Evolutionary conservation across 64 coral and sea anemone species (phyloP).

Genomic region (Stylophora pistillata): DNA sequence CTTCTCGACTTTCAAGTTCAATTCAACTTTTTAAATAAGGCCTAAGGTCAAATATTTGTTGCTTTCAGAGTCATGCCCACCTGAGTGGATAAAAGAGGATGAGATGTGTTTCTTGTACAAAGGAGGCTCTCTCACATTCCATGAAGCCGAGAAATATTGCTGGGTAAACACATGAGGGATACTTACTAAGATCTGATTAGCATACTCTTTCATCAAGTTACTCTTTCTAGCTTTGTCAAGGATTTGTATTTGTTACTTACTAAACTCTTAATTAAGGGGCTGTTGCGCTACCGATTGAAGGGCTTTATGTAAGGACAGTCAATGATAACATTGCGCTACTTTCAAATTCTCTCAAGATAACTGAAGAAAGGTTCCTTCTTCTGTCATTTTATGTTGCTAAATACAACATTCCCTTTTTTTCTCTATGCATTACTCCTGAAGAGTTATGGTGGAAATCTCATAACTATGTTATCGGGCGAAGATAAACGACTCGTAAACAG

Average conservation of each 20-base stretch:
- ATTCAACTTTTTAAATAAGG: too few species aligned
- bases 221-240: too few species aligned
- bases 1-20: too few species aligned
- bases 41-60: not conserved
- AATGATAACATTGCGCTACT: too few species aligned
- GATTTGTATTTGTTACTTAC: too few species aligned
- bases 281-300: too few species aligned
- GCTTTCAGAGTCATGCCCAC: conserved; percentile 44
- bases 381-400: too few species aligned
- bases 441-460: conserved; percentile 28
- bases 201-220: not conserved
- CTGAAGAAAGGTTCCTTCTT: too few species aligned
- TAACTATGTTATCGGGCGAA: conserved; percentile 14
- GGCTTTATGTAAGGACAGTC: too few species aligned
- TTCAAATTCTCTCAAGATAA: too few species aligned
- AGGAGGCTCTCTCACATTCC: conserved; percentile 26
- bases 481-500: conserved; percentile 1
- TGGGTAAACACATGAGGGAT: not conserved
- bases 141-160: conserved; percentile 42
- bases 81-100: conserved; percentile 52
- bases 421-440: not conserved
- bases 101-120: conserved; percentile 53
- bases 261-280: too few species aligned
- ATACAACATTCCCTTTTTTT: not conserved
- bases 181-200: not conserved